phyloP scores from a whole-genome alignment of 2,888 invertebrate genomes.

The Dendrolimus houi region DNA sequence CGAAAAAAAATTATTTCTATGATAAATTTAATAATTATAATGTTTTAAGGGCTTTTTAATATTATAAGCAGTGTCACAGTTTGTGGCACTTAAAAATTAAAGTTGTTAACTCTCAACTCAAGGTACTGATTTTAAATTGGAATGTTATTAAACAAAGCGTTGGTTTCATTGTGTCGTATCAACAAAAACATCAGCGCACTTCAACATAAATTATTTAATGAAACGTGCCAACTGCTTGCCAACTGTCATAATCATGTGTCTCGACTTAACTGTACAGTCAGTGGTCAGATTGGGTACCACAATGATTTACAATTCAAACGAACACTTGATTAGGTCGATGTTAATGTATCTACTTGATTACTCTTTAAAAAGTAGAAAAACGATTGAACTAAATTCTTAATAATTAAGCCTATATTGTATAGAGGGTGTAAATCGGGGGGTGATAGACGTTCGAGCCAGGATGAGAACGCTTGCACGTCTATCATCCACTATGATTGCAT shows the following conservation, averaged over 20 bases:
- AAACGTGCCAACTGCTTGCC: conserved; percentile 33
- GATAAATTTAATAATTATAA: too few species aligned
- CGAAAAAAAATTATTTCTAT: too few species aligned
- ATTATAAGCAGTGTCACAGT: too few species aligned
- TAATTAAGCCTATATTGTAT: too few species aligned
- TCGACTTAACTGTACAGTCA: conserved; percentile 27
- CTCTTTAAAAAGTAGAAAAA: not conserved
- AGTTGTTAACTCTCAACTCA: not conserved
- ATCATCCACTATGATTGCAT: too few species aligned
- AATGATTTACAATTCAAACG: conserved; percentile 5
- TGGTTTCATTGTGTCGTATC: not conserved
- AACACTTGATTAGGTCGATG: conserved; percentile 7
- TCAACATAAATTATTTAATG: conserved; percentile 40
- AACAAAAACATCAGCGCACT: conserved; percentile 16
- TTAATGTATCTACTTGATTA: not conserved
- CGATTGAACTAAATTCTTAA: too few species aligned
- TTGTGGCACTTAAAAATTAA: not conserved
- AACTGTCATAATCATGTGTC: conserved; percentile 31
- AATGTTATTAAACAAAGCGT: not conserved
- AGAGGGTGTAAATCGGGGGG: too few species aligned
- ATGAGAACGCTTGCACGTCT: too few species aligned
- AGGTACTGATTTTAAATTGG: not conserved
- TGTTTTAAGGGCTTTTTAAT: too few species aligned
- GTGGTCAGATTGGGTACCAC: conserved; percentile 7
- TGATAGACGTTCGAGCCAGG: too few species aligned